A percentile compares a stretch with the other conserved stretches of the same genome.
phyloP scores from a whole-genome alignment of 2,888 invertebrate species.

The Hyalella azteca region DNA sequence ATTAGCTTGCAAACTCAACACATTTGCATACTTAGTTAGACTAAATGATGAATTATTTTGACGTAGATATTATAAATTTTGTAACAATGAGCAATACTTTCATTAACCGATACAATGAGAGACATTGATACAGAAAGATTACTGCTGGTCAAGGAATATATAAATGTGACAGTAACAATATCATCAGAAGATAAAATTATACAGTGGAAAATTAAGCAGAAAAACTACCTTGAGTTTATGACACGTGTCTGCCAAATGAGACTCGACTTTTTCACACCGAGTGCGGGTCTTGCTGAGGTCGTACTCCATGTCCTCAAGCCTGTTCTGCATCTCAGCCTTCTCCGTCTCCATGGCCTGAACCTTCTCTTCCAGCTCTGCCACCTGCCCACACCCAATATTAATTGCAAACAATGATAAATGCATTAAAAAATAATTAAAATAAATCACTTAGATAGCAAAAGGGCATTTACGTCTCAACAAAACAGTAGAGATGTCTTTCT shows the following conservation, averaged over 20 bases:
- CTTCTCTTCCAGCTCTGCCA: slow-evolving; percentile 85
- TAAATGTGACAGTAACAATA: no score
- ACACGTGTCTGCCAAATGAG: slow-evolving; percentile 88
- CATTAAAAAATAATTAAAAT: no score
- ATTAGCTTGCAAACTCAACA: no score
- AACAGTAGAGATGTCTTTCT: background rate
- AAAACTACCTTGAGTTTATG: slow-evolving; percentile 79
- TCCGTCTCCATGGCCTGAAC: slow-evolving; percentile 91
- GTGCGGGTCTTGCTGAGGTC: slow-evolving; percentile 75
- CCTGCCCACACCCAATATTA: slow-evolving; percentile 63
- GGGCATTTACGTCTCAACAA: background rate
- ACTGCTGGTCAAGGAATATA: no score
- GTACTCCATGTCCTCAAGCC: slow-evolving; percentile 94
- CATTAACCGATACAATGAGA: no score
- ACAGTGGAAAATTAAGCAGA: background rate
- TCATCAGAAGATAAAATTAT: no score
- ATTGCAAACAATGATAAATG: no score
- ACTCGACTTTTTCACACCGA: slow-evolving; percentile 89
- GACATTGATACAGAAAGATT: no score
- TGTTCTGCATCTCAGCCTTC: slow-evolving; percentile 91
- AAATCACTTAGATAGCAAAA: background rate
- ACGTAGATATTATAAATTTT: no score
- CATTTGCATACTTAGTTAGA: no score
- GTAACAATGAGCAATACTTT: no score
- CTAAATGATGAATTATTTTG: no score